Conservation (phyloP, 2,888 invertebrate species). For the Chloromyia formosa region DNA sequence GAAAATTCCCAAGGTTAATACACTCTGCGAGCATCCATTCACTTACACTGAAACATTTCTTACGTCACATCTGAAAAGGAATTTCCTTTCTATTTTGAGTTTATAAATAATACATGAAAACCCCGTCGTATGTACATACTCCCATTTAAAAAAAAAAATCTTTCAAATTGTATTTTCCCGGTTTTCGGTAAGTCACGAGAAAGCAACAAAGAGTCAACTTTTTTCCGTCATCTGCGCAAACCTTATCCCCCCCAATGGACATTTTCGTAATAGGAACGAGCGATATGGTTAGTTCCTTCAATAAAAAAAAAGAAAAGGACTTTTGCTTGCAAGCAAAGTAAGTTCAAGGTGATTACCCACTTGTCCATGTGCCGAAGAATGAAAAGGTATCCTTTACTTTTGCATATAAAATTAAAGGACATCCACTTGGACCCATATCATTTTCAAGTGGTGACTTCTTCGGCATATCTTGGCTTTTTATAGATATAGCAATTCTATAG, state of each 20-base stretch:
- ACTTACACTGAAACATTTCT: no score
- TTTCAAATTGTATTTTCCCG: not conserved
- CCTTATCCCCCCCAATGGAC: not conserved
- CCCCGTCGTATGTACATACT: not conserved
- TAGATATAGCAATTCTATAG: not conserved
- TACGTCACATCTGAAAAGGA: not conserved
- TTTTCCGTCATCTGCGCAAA: not conserved
- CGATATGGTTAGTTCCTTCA: not conserved
- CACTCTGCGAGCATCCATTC: no score
- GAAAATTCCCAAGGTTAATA: no score
- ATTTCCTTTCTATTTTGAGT: not conserved
- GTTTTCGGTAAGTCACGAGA: constrained; percentile 2
- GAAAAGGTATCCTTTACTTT: constrained; percentile 26
- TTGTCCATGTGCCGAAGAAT: constrained; percentile 13
- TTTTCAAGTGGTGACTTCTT: not conserved
- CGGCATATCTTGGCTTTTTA: not conserved
- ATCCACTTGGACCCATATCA: constrained; percentile 15
- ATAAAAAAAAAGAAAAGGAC: not conserved
- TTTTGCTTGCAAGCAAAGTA: not conserved
- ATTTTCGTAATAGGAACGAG: not conserved
- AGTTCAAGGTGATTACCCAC: not conserved
- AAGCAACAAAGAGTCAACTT: not conserved
- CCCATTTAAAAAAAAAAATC: not conserved
- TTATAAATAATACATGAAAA: constrained; percentile 21
- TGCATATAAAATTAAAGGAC: constrained; percentile 24